A percentile compares a stretch with the other conserved stretches of the same genome.
Conservation (phyloP, 1,140 invertebrate genomes). For the Batillaria attramentaria region DNA sequence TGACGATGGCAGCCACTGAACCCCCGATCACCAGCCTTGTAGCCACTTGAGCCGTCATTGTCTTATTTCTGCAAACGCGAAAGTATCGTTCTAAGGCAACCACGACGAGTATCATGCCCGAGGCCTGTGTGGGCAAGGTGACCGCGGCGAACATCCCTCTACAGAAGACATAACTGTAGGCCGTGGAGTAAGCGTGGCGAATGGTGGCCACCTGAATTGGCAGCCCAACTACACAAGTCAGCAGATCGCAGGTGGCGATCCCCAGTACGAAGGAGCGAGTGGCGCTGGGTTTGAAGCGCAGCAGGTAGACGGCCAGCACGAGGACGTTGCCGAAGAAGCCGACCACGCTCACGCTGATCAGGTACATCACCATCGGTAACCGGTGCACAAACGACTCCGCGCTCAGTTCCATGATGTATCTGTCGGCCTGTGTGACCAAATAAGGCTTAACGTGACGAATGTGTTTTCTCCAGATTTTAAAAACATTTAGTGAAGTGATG, state of each 20-base stretch:
- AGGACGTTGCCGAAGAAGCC: conserved; percentile 48
- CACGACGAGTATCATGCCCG: neutral
- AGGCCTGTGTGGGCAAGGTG: neutral
- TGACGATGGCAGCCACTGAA: neutral
- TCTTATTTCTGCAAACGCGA: neutral
- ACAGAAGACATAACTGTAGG: neutral
- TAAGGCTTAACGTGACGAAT: too few species aligned
- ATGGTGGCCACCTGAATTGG: conserved; percentile 57
- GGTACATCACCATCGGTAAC: conserved; percentile 41
- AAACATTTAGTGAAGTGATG: too few species aligned
- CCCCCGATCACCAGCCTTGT: neutral
- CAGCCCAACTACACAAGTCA: conserved; percentile 42
- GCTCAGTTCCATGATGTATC: neutral
- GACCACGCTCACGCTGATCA: conserved; percentile 36
- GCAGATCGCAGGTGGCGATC: conserved; percentile 43
- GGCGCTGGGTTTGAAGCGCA: conserved; percentile 40
- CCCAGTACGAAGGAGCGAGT: conserved; percentile 47
- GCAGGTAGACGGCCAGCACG: conserved; percentile 45
- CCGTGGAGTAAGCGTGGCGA: conserved; percentile 48
- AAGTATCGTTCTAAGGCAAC: neutral
- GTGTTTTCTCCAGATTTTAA: too few species aligned
- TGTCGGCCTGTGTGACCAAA: too few species aligned
- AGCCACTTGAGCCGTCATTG: neutral
- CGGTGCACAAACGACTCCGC: neutral
- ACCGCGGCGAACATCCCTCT: neutral